Conservation (phyloP, 2,797 vertebrate species). For the Gobio occitaniae region DNA sequence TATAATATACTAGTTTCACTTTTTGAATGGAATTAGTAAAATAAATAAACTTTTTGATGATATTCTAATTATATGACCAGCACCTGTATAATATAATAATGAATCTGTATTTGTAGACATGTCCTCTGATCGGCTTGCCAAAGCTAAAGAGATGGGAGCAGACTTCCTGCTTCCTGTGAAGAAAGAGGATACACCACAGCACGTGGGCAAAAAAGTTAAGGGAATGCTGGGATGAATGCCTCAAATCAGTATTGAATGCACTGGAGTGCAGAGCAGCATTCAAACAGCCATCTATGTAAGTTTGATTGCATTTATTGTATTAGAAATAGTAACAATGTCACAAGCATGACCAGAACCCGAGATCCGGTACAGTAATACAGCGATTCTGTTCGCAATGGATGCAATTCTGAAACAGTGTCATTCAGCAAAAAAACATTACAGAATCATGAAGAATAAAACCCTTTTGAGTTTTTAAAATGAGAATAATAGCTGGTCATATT, state of each 20-base stretch:
- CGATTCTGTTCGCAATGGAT: not conserved
- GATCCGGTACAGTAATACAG: not conserved
- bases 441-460: not conserved
- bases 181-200: conserved; percentile 76
- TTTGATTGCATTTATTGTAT: conserved; percentile 39
- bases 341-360: conserved; percentile 84
- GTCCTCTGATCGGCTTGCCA: conserved; percentile 80
- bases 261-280: conserved; percentile 85
- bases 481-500: not conserved
- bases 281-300: conserved; percentile 93
- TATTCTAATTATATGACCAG: too few relatives aligned
- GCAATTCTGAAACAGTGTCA: not conserved
- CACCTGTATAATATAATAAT: too few relatives aligned
- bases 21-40: too few relatives aligned
- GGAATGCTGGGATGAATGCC: conserved; percentile 84
- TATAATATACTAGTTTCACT: too few relatives aligned
- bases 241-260: conserved; percentile 90
- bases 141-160: conserved; percentile 91
- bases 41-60: too few relatives aligned
- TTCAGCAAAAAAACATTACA: not conserved
- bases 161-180: conserved; percentile 84
- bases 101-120: conserved; percentile 79
- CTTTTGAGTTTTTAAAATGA: not conserved
- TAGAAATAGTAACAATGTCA: conserved; percentile 65
- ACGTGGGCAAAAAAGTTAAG: conserved; percentile 84